Conservation (phyloP, 2,888 invertebrate species). For the Lissonota sp. region DNA sequence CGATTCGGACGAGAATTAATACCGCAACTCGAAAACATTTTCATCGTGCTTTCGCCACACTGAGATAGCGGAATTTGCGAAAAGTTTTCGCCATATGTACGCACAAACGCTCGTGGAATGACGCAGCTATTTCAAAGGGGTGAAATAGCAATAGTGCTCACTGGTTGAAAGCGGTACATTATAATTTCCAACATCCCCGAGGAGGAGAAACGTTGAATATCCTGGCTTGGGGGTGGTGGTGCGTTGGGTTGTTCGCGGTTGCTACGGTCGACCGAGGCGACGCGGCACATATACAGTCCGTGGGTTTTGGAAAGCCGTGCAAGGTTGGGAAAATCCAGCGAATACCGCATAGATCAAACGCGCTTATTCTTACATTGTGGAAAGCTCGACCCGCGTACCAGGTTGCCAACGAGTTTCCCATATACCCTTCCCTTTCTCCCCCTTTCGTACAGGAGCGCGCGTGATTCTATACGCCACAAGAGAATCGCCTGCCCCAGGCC, state of each 20-base stretch:
- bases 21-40: too few relatives aligned
- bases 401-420: constrained; percentile 27
- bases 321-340: constrained; percentile 44
- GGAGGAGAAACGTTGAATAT: constrained; percentile 10
- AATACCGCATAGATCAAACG: constrained; percentile 82
- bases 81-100: constrained; percentile 5
- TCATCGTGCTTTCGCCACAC: too few relatives aligned
- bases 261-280: constrained; percentile 36
- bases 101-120: constrained; percentile 9
- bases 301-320: constrained; percentile 13
- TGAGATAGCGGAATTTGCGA: not conserved
- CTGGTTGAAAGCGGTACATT: constrained; percentile 25
- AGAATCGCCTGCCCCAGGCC: constrained; percentile 56
- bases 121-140: not conserved
- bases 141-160: not conserved
- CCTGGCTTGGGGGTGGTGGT: not conserved
- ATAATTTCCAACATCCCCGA: constrained; percentile 13
- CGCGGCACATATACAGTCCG: constrained; percentile 23
- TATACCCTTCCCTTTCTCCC: constrained; percentile 2
- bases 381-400: constrained; percentile 51
- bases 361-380: constrained; percentile 77
- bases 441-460: constrained; percentile 30
- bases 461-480: constrained; percentile 64
- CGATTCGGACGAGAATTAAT: too few relatives aligned
- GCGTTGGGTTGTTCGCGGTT: constrained; percentile 27